Percentiles rank a stretch among this genome's conserved stretches.
phyloP scores from a whole-genome alignment of 2,113 vertebrate species.

The Taxidea taxus region DNA sequence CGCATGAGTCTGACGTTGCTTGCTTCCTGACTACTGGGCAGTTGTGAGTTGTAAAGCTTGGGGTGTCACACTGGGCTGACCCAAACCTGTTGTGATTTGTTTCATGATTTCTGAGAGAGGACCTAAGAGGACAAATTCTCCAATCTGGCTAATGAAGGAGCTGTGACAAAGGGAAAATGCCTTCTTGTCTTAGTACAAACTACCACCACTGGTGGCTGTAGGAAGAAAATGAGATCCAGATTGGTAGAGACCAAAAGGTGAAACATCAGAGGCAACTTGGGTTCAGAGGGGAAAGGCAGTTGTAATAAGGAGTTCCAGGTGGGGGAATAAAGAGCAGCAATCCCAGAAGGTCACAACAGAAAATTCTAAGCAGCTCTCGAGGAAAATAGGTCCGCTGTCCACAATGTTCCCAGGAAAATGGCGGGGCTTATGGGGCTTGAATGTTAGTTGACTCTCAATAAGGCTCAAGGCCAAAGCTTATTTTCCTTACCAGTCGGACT shows the following conservation, averaged over 20 bases:
- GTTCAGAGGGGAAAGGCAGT: constrained; percentile 5
- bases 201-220: neutral
- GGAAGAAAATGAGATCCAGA: constrained; percentile 41
- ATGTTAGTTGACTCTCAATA: constrained; percentile 10
- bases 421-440: neutral
- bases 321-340: constrained; percentile 12
- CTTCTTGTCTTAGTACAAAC: neutral
- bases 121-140: neutral
- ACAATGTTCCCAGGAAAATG: neutral
- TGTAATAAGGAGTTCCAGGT: constrained; percentile 51
- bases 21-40: neutral
- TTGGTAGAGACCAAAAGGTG: constrained; percentile 53
- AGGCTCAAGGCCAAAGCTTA: neutral
- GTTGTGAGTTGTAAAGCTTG: neutral
- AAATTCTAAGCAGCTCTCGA: constrained; percentile 40
- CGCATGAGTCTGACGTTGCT: fast-evolving
- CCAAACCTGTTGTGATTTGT: neutral
- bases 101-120: neutral
- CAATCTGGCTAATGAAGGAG: neutral
- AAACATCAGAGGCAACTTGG: constrained; percentile 41
- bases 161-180: neutral
- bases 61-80: neutral
- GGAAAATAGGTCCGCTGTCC: constrained; percentile 5
- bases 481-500: neutral
- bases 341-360: constrained; percentile 42